Evolutionary conservation across 2,888 invertebrate species (phyloP).

Genomic region (Pristionchus mayeri): DNA sequence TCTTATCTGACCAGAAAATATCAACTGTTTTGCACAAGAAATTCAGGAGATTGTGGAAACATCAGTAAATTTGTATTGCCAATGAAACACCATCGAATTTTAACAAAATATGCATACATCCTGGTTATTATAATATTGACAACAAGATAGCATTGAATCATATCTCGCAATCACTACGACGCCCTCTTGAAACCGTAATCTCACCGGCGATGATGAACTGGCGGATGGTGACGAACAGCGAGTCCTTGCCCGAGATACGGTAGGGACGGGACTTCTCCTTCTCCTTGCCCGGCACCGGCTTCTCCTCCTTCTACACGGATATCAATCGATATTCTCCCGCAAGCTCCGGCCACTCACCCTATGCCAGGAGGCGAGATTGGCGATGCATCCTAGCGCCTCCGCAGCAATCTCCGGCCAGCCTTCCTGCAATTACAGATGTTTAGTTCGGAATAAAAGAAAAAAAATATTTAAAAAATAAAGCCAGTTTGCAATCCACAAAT

Average conservation of each 20-base stretch:
- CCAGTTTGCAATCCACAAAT: neutral
- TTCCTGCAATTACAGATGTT: neutral
- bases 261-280: neutral
- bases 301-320: neutral
- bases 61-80: no score
- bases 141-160: no score
- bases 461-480: neutral
- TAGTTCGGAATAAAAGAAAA: neutral
- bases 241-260: slow-evolving; percentile 40
- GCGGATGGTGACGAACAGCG: slow-evolving; percentile 37
- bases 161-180: neutral
- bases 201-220: slow-evolving; percentile 40
- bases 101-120: no score
- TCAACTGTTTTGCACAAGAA: no score
- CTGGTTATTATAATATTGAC: no score
- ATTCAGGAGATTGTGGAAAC: no score
- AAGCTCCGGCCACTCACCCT: neutral
- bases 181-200: no score
- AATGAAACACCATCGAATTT: no score
- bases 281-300: neutral
- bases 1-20: no score
- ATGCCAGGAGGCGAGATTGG: slow-evolving; percentile 40
- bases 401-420: slow-evolving; percentile 46
- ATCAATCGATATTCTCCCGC: neutral
- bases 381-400: slow-evolving; percentile 48